Base-by-base conservation (phyloP, 2,797 vertebrate genomes). In the Semaprochilodus insignis region DNA sequence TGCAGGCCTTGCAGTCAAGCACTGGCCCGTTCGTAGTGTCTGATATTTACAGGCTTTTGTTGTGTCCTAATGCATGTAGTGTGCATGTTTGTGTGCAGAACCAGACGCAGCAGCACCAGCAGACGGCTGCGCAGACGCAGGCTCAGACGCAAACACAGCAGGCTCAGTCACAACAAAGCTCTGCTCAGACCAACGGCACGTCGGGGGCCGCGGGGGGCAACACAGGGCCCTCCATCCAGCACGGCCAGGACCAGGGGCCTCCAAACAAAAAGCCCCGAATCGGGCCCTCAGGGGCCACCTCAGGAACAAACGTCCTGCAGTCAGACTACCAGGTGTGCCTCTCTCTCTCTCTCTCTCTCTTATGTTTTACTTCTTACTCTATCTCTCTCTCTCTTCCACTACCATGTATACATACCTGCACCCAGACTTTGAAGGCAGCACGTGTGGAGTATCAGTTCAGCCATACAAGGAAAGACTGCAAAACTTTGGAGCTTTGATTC, bases 231-330 rank as follows among this genome's bases (percentile, higher is more conserved):
- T 96, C 95, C 1, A 89, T 98, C 36, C 97, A 97, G 90, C 97
- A 98, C 48, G 83, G 95, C 86, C 97, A 98, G 89, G 96, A 92
- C 87, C 96, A 97, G 93, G 97, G 96, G 83, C 97, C 97, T 87
- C 96, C 97, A 0, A 99, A 94, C 94, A 99, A 99, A 94, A 99
- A 99, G 90, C 95, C 97, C 83, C 96, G 98, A 74, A 94, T 98
- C 0, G 97, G 96, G 87, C 96, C 97, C 89, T 95, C 97, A 23
- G 96, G 96, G 82, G 73, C 96, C 85, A 95, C 73, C 44, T 97
- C 97, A 59, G 97, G 97, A 85, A 95, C 96, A 62, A 95, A 96
- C 66, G 95, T 97, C 78, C 94, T 98, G 86, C 96, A 97, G 88
- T 94, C 97, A 16, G 97, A 99, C 86, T 99, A 99, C 96, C 98